Evolutionary conservation across 2,113 vertebrate species (phyloP).

Genomic region (Aspiorhynchus laticeps): DNA sequence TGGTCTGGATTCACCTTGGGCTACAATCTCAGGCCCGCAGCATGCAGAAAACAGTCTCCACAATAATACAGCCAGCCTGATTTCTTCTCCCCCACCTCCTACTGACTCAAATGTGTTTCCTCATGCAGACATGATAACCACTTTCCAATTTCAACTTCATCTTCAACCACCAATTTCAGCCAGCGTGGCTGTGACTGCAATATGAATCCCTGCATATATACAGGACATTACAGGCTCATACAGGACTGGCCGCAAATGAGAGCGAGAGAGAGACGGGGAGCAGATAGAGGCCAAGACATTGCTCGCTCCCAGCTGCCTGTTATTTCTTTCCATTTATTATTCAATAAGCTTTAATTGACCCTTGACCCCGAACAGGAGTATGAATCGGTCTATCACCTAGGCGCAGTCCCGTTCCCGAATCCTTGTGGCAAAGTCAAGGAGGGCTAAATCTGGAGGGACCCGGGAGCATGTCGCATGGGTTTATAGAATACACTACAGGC

Average conservation of each 20-base stretch:
- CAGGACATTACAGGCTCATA: constrained; percentile 75
- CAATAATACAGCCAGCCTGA: constrained; percentile 59
- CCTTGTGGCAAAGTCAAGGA: constrained; percentile 53
- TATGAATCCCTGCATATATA: constrained; percentile 82
- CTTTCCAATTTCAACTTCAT: constrained; percentile 83
- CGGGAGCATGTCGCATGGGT: constrained; percentile 22
- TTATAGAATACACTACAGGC: constrained; percentile 47
- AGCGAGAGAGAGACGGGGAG: constrained; percentile 47
- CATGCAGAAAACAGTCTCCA: constrained; percentile 43
- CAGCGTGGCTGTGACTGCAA: constrained; percentile 74
- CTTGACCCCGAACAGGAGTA: constrained; percentile 65
- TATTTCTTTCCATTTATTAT: constrained; percentile 76
- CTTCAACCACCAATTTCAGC: constrained; percentile 78
- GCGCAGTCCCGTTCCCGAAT: background rate
- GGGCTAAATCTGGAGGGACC: constrained; percentile 38
- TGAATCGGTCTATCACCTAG: constrained; percentile 56
- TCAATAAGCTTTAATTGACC: constrained; percentile 75
- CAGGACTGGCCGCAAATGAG: constrained; percentile 64
- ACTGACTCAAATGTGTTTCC: constrained; percentile 76
- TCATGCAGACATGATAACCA: constrained; percentile 79
- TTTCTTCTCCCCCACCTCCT: constrained; percentile 57
- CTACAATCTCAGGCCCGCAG: constrained; percentile 21
- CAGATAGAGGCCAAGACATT: constrained; percentile 64
- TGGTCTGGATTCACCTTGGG: constrained; percentile 28
- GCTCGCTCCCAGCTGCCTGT: constrained; percentile 64